Base-by-base conservation (phyloP, 2,113 vertebrate species). In the Pelecanus crispus region DNA sequence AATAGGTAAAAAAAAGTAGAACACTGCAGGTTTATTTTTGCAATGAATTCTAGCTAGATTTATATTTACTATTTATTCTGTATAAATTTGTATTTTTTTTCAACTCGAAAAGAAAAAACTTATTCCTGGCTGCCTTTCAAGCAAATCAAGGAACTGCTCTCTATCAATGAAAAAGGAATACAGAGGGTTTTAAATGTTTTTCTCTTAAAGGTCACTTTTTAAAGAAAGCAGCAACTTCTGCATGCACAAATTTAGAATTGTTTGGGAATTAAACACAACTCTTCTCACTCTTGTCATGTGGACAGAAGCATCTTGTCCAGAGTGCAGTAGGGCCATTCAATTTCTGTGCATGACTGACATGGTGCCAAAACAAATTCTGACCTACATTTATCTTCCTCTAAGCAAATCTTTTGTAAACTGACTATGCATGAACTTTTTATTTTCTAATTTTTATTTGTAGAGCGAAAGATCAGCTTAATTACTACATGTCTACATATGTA, bases 31-130 rank as follows among this genome's bases (percentile, higher is more conserved):
- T 99, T 99, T 98, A 98, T 98, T 98, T 97, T 99, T 99, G 94
- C 97, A 98, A 97, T 91, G 94, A 97, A 96, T 90, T 98, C 94
- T 97, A 85, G 92, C 85, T 98, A 98, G 97, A 98, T 98, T 98
- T 98, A 91, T 98, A 98, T 98, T 94, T 97, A 93, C 90, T 99
- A 99, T 99, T 99, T 99, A 99, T 99, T 99, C 98, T 99, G 98
- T 98, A 99, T 98, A 98, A 98, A 98, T 98, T 98, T 99, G 97
- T 99, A 98, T 96, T 98, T 99, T 99, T 99, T 99, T 98, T 98
- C 95, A 95, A 81, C 97, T 97, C 96, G 94, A 97, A 97, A 98
- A 62, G 2, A 94, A 98, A 98, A 81, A 71, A 1, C 16, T 84
- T 98, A 97, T 98, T 98, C 97, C 97, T 98, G 97, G 97, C 98